Evolutionary conservation across 1,140 invertebrate species (phyloP), one percentile per base, ranked within the genome.

Genomic region (Pogonus chalceus): DNA sequence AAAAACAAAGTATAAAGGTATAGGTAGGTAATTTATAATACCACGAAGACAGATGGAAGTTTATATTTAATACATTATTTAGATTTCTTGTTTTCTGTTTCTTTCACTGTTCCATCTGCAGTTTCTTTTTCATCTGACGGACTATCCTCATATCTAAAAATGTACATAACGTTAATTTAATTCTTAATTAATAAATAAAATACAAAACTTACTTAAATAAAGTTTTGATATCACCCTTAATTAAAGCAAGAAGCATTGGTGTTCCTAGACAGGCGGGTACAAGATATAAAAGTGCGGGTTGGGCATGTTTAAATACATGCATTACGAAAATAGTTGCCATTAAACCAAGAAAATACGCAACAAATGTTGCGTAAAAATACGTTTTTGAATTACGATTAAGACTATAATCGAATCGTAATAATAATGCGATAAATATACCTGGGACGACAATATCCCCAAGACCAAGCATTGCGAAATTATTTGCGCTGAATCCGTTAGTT

Each of bases 361-460:
- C 70, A 68, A 98, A 90, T 26, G 93, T 90, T n/a, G 89, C 79
- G 65, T 92, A 88, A 74, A 98, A 99, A 69, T 99, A 99, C 1
- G 86, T 83, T 64, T 92, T 87, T 1, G 82, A 83, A 62, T 90
- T 88, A 21, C 92, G 81, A 60, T 91, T 90, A 51, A 93, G 76
- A 67, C 91, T 95, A 60, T 87, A 79, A 77, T 99, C 97, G 75
- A 97, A 99, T 62, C 97, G 81, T 14, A 98, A 78, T 16, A 99
- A 75, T 1, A 99, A 78, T 1, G 97, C 96, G 68, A 99, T 98
- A 70, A 99, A 99, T 59, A 99, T 98, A 55, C 97, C 97, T 18
- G 96, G 97, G 61, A 99, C 91, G 7, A 99, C 96, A 64, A 99
- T 98, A 69, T 99, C 97, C 20, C 97, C 97, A 2, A 99, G 79